These are phyloP conservation scores for Octodon degus DNA, from an alignment of 2,113 vertebrate species.

Conservation along the genomic window DNA sequence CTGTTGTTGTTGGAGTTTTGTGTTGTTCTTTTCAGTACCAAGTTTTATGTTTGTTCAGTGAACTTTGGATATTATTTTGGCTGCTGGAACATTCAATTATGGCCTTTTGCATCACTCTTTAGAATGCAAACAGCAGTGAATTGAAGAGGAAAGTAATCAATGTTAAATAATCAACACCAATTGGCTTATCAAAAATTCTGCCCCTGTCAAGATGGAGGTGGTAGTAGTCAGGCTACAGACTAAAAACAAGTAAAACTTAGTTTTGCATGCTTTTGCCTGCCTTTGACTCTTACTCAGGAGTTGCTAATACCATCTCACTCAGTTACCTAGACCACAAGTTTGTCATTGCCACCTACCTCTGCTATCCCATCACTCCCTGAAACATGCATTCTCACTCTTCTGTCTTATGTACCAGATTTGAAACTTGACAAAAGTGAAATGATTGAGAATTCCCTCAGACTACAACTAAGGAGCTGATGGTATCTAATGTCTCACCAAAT, in stretches of 20 bases:
- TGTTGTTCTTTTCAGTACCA: not conserved
- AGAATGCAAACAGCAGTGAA: not conserved
- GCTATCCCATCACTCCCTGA: not conserved
- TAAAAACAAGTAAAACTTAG: not conserved
- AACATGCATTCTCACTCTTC: not conserved
- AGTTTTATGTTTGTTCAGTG: slow-evolving; percentile 14
- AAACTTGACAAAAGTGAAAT: not conserved
- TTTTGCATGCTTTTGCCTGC: not conserved
- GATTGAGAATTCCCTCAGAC: not conserved
- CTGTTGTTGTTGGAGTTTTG: not conserved
- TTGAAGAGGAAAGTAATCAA: not conserved
- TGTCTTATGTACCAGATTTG: not conserved
- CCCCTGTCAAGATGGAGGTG: not conserved
- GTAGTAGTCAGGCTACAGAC: not conserved
- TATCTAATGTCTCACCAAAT: not conserved
- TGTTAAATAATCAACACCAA: slow-evolving; percentile 8
- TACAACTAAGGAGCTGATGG: not conserved
- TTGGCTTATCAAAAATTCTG: not conserved
- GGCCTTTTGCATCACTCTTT: not conserved
- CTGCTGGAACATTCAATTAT: not conserved
- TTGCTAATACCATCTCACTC: not conserved
- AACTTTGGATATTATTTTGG: slow-evolving; percentile 2
- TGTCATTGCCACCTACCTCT: not conserved
- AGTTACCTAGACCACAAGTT: not conserved
- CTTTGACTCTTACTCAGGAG: not conserved